phyloP scores from a whole-genome alignment of 2,113 vertebrate species.

The Vulpes ferrilata region DNA sequence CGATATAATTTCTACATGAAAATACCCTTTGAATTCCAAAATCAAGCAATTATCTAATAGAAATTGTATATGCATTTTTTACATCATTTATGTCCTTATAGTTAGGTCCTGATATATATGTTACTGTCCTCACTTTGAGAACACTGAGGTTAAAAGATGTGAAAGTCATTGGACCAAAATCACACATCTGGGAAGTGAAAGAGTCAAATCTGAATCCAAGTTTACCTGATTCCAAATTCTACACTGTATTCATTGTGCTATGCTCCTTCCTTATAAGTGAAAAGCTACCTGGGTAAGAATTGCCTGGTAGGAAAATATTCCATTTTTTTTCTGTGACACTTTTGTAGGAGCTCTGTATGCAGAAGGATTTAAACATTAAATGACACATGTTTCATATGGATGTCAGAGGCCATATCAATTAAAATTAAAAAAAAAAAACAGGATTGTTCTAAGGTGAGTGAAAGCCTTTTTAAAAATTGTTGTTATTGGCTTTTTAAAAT shows the following conservation, averaged over 20 bases:
- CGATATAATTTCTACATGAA: background rate
- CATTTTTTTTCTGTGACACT: background rate
- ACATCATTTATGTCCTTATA: background rate
- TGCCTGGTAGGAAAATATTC: background rate
- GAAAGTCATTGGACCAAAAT: background rate
- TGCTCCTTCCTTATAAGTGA: background rate
- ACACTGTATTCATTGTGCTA: background rate
- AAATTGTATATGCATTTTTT: background rate
- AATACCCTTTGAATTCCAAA: constrained; percentile 11
- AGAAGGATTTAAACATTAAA: background rate
- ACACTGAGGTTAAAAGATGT: background rate
- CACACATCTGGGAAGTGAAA: background rate
- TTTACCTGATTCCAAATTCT: background rate
- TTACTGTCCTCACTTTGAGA: background rate
- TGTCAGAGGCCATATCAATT: background rate
- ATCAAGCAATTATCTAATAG: background rate
- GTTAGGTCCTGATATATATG: background rate
- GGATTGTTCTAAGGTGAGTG: constrained; percentile 24
- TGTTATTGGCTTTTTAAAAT: background rate
- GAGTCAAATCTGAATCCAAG: background rate
- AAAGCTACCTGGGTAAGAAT: background rate
- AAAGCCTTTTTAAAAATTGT: background rate
- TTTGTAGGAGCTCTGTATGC: fast-evolving
- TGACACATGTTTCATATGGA: background rate
- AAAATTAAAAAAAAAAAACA: background rate